These are phyloP conservation scores for Drosophila insularis DNA, from an alignment of 1,140 invertebrate genomes.

Conservation along the genomic window DNA sequence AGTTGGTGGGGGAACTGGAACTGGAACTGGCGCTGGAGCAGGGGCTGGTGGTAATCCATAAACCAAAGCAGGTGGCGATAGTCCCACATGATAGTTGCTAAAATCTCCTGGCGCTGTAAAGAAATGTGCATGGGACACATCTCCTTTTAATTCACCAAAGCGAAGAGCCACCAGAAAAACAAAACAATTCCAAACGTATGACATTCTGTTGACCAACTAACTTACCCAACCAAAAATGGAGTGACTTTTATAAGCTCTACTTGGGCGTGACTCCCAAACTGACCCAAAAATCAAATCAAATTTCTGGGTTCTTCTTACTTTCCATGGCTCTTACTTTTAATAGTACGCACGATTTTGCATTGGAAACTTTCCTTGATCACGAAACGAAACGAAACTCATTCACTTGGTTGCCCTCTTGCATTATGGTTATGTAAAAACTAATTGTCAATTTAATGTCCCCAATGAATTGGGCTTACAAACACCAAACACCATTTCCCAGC, in stretches of 20 bases:
- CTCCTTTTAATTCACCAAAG: slow-evolving; percentile 7
- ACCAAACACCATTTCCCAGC: slow-evolving; percentile 23
- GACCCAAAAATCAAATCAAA: slow-evolving; percentile 38
- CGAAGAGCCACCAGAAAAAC: not conserved
- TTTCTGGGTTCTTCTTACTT: slow-evolving; percentile 19
- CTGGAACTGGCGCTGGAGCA: slow-evolving; percentile 13
- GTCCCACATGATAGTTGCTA: slow-evolving; percentile 33
- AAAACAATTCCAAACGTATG: slow-evolving; percentile 37
- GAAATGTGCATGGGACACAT: slow-evolving; percentile 72
- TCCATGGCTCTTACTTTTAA: slow-evolving; percentile 19
- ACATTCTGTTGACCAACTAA: slow-evolving; percentile 57
- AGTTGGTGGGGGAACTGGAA: not conserved
- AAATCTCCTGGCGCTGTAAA: slow-evolving; percentile 47
- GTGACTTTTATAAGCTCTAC: slow-evolving; percentile 60
- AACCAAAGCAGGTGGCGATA: slow-evolving; percentile 22
- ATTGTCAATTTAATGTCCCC: slow-evolving; percentile 37
- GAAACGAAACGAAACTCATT: slow-evolving; percentile 26
- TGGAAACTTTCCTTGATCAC: slow-evolving; percentile 71
- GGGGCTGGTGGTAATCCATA: slow-evolving; percentile 44
- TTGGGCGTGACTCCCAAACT: slow-evolving; percentile 49
- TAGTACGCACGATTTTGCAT: slow-evolving; percentile 51
- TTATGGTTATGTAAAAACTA: slow-evolving; percentile 69
- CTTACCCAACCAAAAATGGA: slow-evolving; percentile 18
- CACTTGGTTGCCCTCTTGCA: slow-evolving; percentile 33
- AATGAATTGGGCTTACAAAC: slow-evolving; percentile 25